Evolutionary conservation across 2,888 invertebrate genomes (phyloP), one percentile per base, ranked within the genome.

Genomic region (Cyclophora albipunctata): DNA sequence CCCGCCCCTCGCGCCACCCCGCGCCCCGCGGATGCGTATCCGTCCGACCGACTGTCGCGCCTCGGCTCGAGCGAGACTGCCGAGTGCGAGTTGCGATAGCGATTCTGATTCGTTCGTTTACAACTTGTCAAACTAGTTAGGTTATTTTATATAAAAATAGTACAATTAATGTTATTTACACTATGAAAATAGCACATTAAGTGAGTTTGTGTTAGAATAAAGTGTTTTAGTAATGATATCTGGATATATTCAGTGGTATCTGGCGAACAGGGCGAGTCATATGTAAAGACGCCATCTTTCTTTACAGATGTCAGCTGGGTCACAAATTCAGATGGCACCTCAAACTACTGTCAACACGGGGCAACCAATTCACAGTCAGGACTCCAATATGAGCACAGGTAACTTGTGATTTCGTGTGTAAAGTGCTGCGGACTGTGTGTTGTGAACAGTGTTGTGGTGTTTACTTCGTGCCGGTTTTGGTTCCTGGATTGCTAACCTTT

Each of bases 301-400:
- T 87, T 92, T 93, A 73, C 91, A 96, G 96, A 96, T 96, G 96
- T 96, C 96, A 93, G 95, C 96, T 93, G 96, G 96, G 92, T 94
- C 96, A 91, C 96, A 96, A 93, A 93, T 96, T 94, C 96, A 96
- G 94, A 96, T 96, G 96, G 96, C 96, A 94, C 96, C 96, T 90
- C 96, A 96, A 93, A 94, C 95, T 88, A 94, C 95, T 89, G 92
- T 94, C 91, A 93, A 92, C 92, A 92, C 93, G 77, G 89, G 89
- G 83, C 94, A 94, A 91, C 92, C 94, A 90, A 92, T 92, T 90
- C 94, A 95, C 92, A 96, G 93, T 93, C 96, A 96, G 91, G 97
- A 97, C 93, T 97, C 97, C 91, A 97, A 97, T 92, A 96, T 97
- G 95, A 97, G 97, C 93, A 96, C 96, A 92, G 94, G 95, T 95